Percentiles rank a stretch among this genome's conserved stretches.
These are phyloP conservation scores for Erythrolamprus reginae DNA, from an alignment of 2,113 vertebrate species.

Conservation along the genomic window DNA sequence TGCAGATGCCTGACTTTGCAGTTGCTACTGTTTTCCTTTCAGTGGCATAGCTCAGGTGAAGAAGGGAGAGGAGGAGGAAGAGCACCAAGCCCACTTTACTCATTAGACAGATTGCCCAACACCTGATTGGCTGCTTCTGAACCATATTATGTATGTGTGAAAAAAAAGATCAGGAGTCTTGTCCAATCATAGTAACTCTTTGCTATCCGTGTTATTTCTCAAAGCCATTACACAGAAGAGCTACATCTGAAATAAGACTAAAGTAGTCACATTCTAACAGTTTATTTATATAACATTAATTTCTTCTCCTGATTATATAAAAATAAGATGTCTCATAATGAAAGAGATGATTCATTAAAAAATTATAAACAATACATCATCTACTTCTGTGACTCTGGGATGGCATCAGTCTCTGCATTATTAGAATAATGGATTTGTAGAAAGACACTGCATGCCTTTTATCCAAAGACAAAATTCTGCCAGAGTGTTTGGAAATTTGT, in stretches of 20 bases:
- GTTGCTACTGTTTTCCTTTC: conserved; percentile 38
- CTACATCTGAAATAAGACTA: neutral
- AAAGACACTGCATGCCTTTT: neutral
- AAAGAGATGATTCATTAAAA: conserved; percentile 12
- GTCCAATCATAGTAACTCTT: conserved; percentile 46
- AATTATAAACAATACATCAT: neutral
- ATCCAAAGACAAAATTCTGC: conserved; percentile 9
- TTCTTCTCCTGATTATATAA: neutral
- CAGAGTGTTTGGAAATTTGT: neutral
- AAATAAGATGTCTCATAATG: neutral
- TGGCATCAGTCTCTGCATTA: neutral
- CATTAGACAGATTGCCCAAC: neutral
- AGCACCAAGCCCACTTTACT: conserved; percentile 9
- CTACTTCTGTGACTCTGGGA: neutral
- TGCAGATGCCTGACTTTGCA: conserved; percentile 4
- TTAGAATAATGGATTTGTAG: neutral
- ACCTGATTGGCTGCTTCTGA: conserved; percentile 35
- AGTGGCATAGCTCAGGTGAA: neutral
- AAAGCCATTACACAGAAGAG: neutral
- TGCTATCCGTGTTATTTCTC: conserved; percentile 39
- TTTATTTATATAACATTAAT: neutral
- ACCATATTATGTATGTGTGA: conserved; percentile 70
- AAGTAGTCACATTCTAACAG: neutral
- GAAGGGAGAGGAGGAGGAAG: neutral
- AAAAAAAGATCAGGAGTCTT: conserved; percentile 50